Conservation (phyloP, 2,797 vertebrate genomes). For the Sciurus carolinensis region DNA sequence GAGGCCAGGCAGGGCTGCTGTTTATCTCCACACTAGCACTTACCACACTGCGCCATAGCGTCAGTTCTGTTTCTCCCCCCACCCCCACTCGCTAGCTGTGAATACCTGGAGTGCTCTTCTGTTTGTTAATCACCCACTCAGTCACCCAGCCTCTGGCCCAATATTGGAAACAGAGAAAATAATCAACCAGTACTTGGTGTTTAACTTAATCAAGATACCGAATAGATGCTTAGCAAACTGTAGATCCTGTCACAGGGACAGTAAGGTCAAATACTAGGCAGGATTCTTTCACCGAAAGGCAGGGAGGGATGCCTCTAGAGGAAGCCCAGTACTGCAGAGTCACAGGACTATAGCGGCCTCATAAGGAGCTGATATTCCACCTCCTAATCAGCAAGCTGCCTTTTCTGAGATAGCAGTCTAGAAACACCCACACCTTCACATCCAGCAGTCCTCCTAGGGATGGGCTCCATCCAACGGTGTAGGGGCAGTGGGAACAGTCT, state of each 20-base stretch:
- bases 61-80: not conserved
- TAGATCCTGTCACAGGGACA: not conserved
- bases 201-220: not conserved
- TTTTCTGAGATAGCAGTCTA: not conserved
- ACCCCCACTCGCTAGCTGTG: not conserved
- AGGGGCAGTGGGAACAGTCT: not conserved
- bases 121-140: not conserved
- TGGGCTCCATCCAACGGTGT: too few species aligned
- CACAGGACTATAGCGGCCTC: not conserved
- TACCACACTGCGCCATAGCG: fast-evolving
- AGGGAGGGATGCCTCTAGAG: not conserved
- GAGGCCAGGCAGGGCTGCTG: not conserved
- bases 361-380: not conserved
- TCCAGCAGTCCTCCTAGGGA: not conserved
- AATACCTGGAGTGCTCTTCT: not conserved
- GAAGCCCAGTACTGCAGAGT: not conserved
- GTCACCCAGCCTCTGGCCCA: not conserved
- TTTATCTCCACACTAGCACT: too few species aligned
- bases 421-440: not conserved
- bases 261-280: not conserved
- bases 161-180: not conserved
- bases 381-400: not conserved
- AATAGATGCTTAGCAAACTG: not conserved
- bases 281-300: not conserved
- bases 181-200: not conserved